A percentile compares a stretch with the other conserved stretches of the same genome.
Conservation (phyloP, 1,140 invertebrate genomes). For the Drosophila carrolli region DNA sequence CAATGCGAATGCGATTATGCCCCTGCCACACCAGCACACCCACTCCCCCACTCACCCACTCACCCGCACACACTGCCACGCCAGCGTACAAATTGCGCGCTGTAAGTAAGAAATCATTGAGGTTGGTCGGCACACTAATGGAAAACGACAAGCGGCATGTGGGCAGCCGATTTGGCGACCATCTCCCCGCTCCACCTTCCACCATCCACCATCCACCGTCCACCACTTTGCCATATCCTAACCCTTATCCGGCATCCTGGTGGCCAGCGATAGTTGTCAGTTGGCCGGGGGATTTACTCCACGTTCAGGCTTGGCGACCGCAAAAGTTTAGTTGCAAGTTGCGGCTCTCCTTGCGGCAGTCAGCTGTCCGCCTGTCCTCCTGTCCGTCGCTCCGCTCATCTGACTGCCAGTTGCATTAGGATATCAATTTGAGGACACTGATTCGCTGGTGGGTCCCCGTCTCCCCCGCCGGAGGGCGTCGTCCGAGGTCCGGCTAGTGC, state of each 20-base stretch:
- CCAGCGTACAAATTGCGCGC: slow-evolving; percentile 60
- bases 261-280: slow-evolving; percentile 63
- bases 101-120: slow-evolving; percentile 82
- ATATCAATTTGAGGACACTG: slow-evolving; percentile 60
- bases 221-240: too few species aligned
- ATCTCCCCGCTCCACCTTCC: neutral
- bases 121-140: slow-evolving; percentile 78
- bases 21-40: slow-evolving; percentile 37
- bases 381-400: slow-evolving; percentile 10
- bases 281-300: slow-evolving; percentile 42
- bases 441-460: slow-evolving; percentile 14
- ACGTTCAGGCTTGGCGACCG: slow-evolving; percentile 56
- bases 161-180: slow-evolving; percentile 53
- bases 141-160: slow-evolving; percentile 79
- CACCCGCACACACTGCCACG: slow-evolving; percentile 29
- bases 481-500: slow-evolving; percentile 11
- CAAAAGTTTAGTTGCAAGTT: slow-evolving; percentile 71
- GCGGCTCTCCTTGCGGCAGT: slow-evolving; percentile 23
- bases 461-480: slow-evolving; percentile 8
- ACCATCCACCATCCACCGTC: neutral
- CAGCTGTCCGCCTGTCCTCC: neutral
- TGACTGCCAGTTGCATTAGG: slow-evolving; percentile 41
- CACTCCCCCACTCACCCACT: slow-evolving; percentile 23
- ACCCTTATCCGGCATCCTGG: slow-evolving; percentile 30
- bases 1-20: slow-evolving; percentile 77